Evolutionary conservation across 2,113 vertebrate genomes (phyloP).

Genomic region (Sphaerodactylus townsendi): DNA sequence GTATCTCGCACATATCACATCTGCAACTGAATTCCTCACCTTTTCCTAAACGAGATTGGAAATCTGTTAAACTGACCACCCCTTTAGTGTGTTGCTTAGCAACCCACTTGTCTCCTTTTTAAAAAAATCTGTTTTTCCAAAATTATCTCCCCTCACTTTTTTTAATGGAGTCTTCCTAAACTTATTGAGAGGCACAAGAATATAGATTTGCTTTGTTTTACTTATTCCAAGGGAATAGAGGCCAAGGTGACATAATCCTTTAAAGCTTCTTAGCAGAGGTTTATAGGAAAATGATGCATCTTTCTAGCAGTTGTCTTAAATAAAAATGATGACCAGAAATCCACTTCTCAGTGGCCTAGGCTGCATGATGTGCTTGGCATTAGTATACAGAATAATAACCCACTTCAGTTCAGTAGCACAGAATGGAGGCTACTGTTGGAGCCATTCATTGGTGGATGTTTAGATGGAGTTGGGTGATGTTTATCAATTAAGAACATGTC

Average conservation of each 20-base stretch:
- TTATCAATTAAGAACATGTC: neutral
- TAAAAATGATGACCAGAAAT: neutral
- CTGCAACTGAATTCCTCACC: neutral
- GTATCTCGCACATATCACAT: neutral
- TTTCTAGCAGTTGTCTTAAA: constrained; percentile 2
- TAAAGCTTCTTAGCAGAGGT: constrained; percentile 7
- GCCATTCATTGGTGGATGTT: neutral
- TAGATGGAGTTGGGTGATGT: neutral
- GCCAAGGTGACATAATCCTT: neutral
- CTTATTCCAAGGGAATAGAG: constrained; percentile 21
- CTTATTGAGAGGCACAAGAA: neutral
- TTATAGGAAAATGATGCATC: constrained; percentile 15
- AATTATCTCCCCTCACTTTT: neutral
- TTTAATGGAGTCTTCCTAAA: neutral
- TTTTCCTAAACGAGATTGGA: neutral
- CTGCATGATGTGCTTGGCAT: neutral
- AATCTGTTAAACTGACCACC: constrained; percentile 3
- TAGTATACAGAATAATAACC: neutral
- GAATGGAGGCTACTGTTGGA: neutral
- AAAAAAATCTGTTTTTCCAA: constrained; percentile 13
- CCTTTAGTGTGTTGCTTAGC: neutral
- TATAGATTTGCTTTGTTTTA: constrained; percentile 20
- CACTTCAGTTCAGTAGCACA: neutral
- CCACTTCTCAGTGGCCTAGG: neutral
- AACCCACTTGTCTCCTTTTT: neutral